phyloP scores from a whole-genome alignment of 2,888 invertebrate genomes.

The Idaea dimidiata region DNA sequence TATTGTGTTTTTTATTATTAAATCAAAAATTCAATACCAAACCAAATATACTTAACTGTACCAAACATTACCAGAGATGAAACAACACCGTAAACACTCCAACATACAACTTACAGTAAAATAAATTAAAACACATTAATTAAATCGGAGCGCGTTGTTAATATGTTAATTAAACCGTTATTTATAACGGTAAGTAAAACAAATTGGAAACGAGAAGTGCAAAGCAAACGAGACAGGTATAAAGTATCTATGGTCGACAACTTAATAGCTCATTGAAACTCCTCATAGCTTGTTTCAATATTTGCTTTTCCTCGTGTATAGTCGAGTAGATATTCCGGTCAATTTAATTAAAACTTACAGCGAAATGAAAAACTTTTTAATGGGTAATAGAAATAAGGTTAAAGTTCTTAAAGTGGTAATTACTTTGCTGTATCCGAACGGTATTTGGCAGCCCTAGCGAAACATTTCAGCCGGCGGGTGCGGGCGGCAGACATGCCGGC shows the following conservation, averaged over 20 bases:
- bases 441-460: constrained; percentile 35
- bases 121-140: not conserved
- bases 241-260: not conserved
- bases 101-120: not conserved
- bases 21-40: not conserved
- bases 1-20: not conserved
- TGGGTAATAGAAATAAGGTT: constrained; percentile 16
- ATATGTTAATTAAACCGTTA: not conserved
- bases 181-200: constrained; percentile 1
- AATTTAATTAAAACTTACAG: constrained; percentile 20
- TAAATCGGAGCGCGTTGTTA: not conserved
- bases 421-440: constrained; percentile 20
- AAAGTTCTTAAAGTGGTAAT: constrained; percentile 29
- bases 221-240: constrained; percentile 1
- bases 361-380: constrained; percentile 19
- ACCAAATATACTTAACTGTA: not conserved
- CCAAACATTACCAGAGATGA: not conserved
- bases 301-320: not conserved
- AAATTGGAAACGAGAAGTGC: not conserved
- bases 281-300: constrained; percentile 9
- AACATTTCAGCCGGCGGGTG: constrained; percentile 29
- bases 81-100: not conserved
- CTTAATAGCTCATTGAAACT: constrained; percentile 6
- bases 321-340: constrained; percentile 8
- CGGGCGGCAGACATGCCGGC: constrained; percentile 41